Evolutionary conservation across 2,888 invertebrate genomes (phyloP).

Genomic region (Thera obeliscata): DNA sequence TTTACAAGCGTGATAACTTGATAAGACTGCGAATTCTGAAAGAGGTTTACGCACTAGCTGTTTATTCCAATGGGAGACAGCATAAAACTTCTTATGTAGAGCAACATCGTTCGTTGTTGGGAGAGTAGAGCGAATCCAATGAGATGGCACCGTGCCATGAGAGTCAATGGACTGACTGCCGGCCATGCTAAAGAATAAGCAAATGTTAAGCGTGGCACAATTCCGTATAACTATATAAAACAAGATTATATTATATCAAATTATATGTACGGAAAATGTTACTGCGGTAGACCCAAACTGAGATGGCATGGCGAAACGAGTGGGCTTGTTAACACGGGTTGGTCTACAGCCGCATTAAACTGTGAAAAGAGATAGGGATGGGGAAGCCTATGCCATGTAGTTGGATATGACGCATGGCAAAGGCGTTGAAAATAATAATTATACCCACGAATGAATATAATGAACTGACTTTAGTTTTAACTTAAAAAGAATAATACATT

Average conservation of each 20-base stretch:
- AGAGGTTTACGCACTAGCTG: constrained; percentile 13
- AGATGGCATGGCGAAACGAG: background rate
- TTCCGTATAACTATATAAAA: constrained; percentile 20
- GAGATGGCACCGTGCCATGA: constrained; percentile 45
- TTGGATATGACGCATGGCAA: too few species aligned
- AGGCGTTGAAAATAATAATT: background rate
- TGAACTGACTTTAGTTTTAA: background rate
- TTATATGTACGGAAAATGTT: background rate
- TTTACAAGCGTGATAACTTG: background rate
- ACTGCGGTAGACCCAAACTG: background rate
- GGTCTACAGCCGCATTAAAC: background rate
- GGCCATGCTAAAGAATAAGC: constrained; percentile 39
- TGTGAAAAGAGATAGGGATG: background rate
- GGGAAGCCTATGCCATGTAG: background rate
- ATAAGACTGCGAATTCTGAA: constrained; percentile 8
- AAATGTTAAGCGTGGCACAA: constrained; percentile 33
- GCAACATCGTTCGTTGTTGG: constrained; percentile 45
- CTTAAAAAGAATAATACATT: too few species aligned
- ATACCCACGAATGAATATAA: background rate
- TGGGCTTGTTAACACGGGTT: background rate
- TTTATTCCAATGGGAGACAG: constrained; percentile 40
- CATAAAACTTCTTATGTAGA: constrained; percentile 44
- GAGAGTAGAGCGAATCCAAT: constrained; percentile 41
- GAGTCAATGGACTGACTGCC: constrained; percentile 44
- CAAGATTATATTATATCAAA: constrained; percentile 1